Percentiles rank a stretch among this genome's conserved stretches.
Conservation (phyloP, 2,888 invertebrate genomes). For the Cactoblastis cactorum region DNA sequence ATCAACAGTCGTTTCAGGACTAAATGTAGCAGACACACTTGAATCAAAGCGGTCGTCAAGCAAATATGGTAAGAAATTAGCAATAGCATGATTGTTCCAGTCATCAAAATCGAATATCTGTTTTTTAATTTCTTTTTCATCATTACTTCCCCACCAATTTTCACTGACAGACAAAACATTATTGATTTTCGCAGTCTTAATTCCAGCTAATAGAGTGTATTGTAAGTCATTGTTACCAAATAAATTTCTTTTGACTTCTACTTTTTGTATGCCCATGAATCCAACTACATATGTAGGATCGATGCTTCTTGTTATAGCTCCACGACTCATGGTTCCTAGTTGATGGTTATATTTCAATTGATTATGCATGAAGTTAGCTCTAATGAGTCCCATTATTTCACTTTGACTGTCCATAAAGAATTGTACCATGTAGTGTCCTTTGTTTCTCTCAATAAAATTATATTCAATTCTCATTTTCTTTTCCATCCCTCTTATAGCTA, state of each 20-base stretch:
- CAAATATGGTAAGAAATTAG: conserved; percentile 92
- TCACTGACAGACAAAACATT: conserved; percentile 92
- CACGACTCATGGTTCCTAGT: conserved; percentile 49
- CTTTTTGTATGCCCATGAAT: conserved; percentile 96
- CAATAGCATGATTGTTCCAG: conserved; percentile 98
- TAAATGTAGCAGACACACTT: conserved; percentile 85
- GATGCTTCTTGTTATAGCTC: conserved; percentile 50
- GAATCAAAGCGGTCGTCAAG: conserved; percentile 87
- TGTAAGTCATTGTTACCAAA: conserved; percentile 90
- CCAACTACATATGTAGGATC: conserved; percentile 92
- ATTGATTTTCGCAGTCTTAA: conserved; percentile 91
- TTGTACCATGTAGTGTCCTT: conserved; percentile 90
- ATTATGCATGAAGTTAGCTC: conserved; percentile 88
- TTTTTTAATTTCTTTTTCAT: conserved; percentile 85
- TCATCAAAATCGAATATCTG: conserved; percentile 99
- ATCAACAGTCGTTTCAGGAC: conserved; percentile 76
- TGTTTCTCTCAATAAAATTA: conserved; percentile 89
- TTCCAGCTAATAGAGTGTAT: conserved; percentile 95
- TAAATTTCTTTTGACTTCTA: conserved; percentile 92
- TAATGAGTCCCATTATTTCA: conserved; percentile 92
- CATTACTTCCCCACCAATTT: conserved; percentile 97
- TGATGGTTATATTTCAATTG: conserved; percentile 85
- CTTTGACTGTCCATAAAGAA: conserved; percentile 95
- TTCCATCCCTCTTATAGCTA: conserved; percentile 96
- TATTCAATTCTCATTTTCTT: conserved; percentile 92